Conservation (phyloP, 2,888 invertebrate species). For the Troilus luridus region DNA sequence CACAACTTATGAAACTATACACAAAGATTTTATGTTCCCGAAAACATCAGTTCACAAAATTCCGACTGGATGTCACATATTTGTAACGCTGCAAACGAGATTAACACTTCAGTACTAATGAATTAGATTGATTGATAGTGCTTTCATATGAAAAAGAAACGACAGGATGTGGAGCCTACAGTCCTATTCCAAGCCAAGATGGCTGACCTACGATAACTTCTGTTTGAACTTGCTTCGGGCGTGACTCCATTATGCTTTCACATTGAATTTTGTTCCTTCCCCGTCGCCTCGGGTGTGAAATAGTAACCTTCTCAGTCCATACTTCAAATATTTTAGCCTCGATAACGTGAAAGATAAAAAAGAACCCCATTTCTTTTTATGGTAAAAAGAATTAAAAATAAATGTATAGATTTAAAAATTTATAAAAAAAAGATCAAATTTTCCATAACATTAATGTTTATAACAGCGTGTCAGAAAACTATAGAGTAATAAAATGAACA, state of each 20-base stretch:
- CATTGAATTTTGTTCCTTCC: slow-evolving; percentile 39
- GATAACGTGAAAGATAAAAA: neutral
- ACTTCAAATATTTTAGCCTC: neutral
- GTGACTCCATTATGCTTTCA: slow-evolving; percentile 27
- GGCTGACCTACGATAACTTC: slow-evolving; percentile 1
- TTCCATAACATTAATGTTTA: no score
- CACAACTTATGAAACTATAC: no score
- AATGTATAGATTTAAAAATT: neutral
- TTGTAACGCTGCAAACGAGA: no score
- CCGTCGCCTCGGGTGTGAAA: neutral
- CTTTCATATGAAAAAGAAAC: neutral
- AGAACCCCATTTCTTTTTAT: neutral
- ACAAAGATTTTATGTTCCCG: no score
- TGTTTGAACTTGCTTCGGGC: slow-evolving; percentile 29
- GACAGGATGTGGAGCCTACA: neutral
- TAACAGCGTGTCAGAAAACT: no score
- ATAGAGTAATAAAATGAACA: no score
- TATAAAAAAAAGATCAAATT: no score
- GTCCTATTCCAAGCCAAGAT: neutral
- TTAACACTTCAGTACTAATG: no score
- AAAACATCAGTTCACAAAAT: no score
- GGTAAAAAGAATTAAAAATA: no score
- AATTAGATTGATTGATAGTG: no score
- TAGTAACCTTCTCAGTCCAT: neutral
- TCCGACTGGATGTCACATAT: no score